These are phyloP conservation scores for Pangasianodon hypophthalmus DNA, from an alignment of 2,113 vertebrate genomes.

Conservation along the genomic window DNA sequence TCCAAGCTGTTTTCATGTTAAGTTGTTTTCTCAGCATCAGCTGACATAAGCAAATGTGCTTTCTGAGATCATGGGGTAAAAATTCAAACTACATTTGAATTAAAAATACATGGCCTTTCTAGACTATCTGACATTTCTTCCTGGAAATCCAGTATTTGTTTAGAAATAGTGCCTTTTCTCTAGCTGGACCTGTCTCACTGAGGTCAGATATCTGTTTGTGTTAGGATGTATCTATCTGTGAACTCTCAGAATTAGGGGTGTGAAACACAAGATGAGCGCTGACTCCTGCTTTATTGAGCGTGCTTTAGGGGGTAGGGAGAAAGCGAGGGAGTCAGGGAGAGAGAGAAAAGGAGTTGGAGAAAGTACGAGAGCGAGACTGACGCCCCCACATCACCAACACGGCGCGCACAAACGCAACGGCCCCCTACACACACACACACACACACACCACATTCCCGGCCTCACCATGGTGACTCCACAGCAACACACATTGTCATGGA, in stretches of 20 bases:
- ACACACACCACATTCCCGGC: slow-evolving; percentile 77
- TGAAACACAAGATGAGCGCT: slow-evolving; percentile 44
- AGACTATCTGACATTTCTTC: background rate
- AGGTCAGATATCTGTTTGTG: background rate
- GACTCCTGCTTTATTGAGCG: slow-evolving; percentile 70
- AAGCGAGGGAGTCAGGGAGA: background rate
- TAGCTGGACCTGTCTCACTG: background rate
- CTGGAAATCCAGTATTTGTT: background rate
- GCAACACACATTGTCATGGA: slow-evolving; percentile 89
- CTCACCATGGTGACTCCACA: slow-evolving; percentile 81
- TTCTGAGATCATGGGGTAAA: background rate
- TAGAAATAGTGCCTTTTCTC: background rate
- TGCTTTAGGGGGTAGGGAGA: slow-evolving; percentile 48
- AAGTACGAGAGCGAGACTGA: slow-evolving; percentile 47
- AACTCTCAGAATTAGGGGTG: background rate
- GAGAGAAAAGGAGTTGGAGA: slow-evolving; percentile 34
- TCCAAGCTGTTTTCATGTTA: background rate
- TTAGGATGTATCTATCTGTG: background rate
- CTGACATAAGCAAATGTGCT: background rate
- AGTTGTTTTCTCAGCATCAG: background rate
- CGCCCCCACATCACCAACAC: slow-evolving; percentile 59
- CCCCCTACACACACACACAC: slow-evolving; percentile 57
- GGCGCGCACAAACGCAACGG: slow-evolving; percentile 61
- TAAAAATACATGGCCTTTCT: background rate
- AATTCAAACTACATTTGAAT: background rate